Evolutionary conservation across 2,113 vertebrate species (phyloP).

Genomic region (Phainopepla nitens): DNA sequence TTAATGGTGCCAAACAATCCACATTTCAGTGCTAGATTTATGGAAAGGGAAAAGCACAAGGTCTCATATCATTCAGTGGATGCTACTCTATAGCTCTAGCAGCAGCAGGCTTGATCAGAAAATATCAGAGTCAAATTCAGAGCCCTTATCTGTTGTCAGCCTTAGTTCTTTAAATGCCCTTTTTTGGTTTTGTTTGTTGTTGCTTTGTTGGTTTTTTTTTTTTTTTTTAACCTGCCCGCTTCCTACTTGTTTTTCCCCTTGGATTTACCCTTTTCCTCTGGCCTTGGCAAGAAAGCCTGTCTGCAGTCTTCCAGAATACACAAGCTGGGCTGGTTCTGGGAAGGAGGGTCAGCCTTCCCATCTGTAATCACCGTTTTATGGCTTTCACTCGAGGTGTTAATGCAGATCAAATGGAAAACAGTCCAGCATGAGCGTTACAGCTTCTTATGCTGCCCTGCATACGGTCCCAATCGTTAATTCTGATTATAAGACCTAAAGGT

Average conservation of each 20-base stretch:
- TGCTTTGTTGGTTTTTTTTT: no score
- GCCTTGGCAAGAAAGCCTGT: background rate
- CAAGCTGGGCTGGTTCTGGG: slow-evolving; percentile 56
- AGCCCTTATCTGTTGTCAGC: background rate
- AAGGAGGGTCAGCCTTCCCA: slow-evolving; percentile 67
- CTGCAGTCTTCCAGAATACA: background rate
- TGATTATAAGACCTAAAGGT: slow-evolving; percentile 77
- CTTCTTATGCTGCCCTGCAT: slow-evolving; percentile 20
- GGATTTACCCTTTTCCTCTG: background rate
- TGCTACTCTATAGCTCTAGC: background rate
- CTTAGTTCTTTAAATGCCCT: background rate
- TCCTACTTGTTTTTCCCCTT: background rate
- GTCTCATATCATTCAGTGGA: background rate
- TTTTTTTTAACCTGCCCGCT: background rate
- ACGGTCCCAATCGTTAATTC: slow-evolving; percentile 74
- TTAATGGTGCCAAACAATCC: slow-evolving; percentile 41
- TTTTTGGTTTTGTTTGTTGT: background rate
- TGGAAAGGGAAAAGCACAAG: slow-evolving; percentile 11
- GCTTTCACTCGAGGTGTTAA: slow-evolving; percentile 82
- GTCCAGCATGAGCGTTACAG: slow-evolving; percentile 65
- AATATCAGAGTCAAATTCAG: background rate
- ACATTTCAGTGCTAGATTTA: slow-evolving; percentile 17
- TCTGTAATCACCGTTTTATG: slow-evolving; percentile 77
- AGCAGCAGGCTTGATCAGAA: background rate
- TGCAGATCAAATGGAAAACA: slow-evolving; percentile 82